Base-by-base conservation (phyloP, 2,113 vertebrate species). In the Pseudorhombus dupliciocellatus region DNA sequence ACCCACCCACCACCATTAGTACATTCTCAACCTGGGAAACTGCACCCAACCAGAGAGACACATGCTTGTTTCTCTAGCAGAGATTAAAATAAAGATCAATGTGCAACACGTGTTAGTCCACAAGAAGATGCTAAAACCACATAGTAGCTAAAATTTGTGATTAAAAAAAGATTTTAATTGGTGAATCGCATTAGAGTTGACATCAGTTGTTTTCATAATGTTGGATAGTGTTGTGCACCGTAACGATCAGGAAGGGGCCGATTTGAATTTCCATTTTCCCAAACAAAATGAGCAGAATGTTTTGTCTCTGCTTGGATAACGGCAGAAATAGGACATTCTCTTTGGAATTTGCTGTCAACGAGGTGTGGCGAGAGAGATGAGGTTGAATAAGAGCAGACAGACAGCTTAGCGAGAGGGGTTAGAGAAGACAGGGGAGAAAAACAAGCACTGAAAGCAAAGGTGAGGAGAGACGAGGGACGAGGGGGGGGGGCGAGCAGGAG, bases 241-340 rank as follows among this genome's bases (percentile, higher is more conserved):
- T 64, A 68, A 84, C 69, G 53, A 51, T 51, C 67, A 1, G 64
- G 53, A 79, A 89, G 86, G 67, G 56, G 64, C 34, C 66, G 48
- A 70, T 84, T 84, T 81, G 69, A 81, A 90, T 84, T 61, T 86
- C 65, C 70, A 80, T 75, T 89, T 87, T 88, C 62, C 52, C 70
- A 65, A 84, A 62, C 61, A 73, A 79, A 87, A 88, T 83, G 66
- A 87, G 56, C 57, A 84, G 58, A 83, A 66, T 74, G 58, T 66
- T 69, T 81, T 72, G 70, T 80, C 73, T 84, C 87, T 77, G 84
- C 80, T 79, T 53, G 77, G 73, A 74, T 81, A 68, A 63, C n/a
- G 40, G 64, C 78, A 80, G 80, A 84, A 84, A 86, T 75, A 10
- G 50, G 40, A 85, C 66, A 69, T 67, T 84, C 71, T 73, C 80